These are phyloP conservation scores for Scaptomyza hsui DNA, from an alignment of 1,140 invertebrate genomes.

Conservation along the genomic window DNA sequence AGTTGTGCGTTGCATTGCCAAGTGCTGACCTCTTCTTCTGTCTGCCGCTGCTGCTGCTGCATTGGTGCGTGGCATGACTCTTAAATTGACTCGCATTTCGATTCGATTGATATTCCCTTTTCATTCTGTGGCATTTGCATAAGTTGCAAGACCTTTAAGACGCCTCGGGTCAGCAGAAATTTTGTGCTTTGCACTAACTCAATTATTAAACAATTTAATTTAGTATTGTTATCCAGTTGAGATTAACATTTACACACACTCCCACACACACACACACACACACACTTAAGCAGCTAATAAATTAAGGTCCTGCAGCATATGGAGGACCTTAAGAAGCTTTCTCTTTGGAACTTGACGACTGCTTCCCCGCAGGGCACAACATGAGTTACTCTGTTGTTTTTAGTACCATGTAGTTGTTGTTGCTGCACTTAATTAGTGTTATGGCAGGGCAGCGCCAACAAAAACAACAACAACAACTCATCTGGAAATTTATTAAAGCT, in stretches of 20 bases:
- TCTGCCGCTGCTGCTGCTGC: no score
- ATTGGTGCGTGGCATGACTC: constrained; percentile 49
- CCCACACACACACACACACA: constrained; percentile 27
- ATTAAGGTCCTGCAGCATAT: constrained; percentile 57
- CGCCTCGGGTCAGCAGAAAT: constrained; percentile 35
- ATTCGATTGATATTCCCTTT: constrained; percentile 56
- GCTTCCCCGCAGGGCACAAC: constrained; percentile 27
- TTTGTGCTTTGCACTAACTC: constrained; percentile 54
- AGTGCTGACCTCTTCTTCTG: constrained; percentile 34
- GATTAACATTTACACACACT: constrained; percentile 69
- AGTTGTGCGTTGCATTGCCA: constrained; percentile 34
- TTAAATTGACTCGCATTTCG: constrained; percentile 54
- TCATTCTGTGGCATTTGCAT: constrained; percentile 32
- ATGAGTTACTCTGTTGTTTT: constrained; percentile 23
- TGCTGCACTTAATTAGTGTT: constrained; percentile 56
- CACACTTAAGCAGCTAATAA: constrained; percentile 65
- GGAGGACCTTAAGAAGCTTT: constrained; percentile 24
- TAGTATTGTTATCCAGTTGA: constrained; percentile 38
- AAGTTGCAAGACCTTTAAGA: constrained; percentile 51
- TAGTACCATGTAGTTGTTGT: constrained; percentile 20
- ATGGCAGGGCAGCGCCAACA: constrained; percentile 8
- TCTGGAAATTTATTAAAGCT: constrained; percentile 36
- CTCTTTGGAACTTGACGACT: constrained; percentile 7
- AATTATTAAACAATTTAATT: constrained; percentile 76
- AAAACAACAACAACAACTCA: constrained; percentile 9